Base-by-base conservation (phyloP, 2,113 vertebrate species). In the Setophaga petechia region DNA sequence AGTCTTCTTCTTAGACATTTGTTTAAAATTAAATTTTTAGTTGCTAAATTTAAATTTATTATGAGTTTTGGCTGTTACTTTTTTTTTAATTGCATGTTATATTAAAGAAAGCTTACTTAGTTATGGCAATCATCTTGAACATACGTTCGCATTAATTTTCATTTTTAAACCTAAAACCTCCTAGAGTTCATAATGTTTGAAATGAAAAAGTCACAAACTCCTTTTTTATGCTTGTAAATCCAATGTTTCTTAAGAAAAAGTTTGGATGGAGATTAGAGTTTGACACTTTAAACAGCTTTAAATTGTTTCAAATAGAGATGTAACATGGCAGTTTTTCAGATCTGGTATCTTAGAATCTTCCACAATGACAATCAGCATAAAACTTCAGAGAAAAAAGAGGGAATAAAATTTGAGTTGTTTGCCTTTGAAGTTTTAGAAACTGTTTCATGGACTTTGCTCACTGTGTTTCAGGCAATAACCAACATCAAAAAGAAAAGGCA, bases 401-500 rank as follows among this genome's bases (percentile, higher is more conserved):
- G 18, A 44, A 10, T 31, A 11, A 31, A 61, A 68, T 84, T 75
- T 15, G 14, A 74, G 55, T 86, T 71, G 37, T 63, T 93, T 88
- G 25, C 72, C 68, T 88, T 78, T 84, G 76, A 77, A 90, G 55
- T 63, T 46, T 58, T 15, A 71, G 90, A 30, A 87, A 33, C 49
- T 3, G 3, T 77, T 88, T 93, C 66, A 92, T 67, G 54, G 39
- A 43, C 43, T 87, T 77, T 46, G 27, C n/a, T 94, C 10, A 2
- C 84, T 87, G 3, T 91, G 11, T 92, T 97, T 74, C 96, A 99
- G 99, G 85, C 98, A 41, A 94, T 94, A 58, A 88, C 94, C 62
- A 55, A 94, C 58, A 98, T 98, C 20, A 96, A 94, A 58, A 97
- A 84, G 93, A 99, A 98, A 94, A 98, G 92, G 44, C 94, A 96